Percentiles rank a stretch among this genome's conserved stretches.
These are phyloP conservation scores for Galeopterus variegatus DNA, from an alignment of 2,113 vertebrate species.

Conservation along the genomic window DNA sequence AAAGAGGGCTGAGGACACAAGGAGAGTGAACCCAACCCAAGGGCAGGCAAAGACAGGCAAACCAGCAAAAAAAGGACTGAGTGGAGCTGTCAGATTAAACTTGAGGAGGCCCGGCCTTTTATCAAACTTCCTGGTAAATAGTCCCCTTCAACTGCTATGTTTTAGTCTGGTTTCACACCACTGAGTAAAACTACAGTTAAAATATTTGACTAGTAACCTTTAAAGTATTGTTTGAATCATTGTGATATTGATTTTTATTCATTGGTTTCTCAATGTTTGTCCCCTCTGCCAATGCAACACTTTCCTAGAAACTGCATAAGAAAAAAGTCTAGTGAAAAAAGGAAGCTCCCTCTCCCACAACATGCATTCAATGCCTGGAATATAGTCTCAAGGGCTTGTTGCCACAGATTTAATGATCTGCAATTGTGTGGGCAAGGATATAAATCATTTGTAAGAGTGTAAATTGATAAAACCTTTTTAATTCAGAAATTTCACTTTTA, in stretches of 20 bases:
- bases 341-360: neutral
- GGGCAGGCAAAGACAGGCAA: neutral
- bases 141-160: neutral
- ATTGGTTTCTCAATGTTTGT: neutral
- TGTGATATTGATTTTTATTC: conserved; percentile 17
- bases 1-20: neutral
- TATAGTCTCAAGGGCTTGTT: neutral
- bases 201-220: neutral
- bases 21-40: neutral
- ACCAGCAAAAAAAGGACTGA: neutral
- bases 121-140: neutral
- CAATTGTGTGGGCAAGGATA: neutral
- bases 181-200: neutral
- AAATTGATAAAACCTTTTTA: neutral
- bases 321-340: neutral
- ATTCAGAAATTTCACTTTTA: conserved; percentile 27
- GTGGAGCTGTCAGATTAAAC: neutral
- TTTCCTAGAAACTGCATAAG: neutral
- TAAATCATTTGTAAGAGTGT: neutral
- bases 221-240: neutral
- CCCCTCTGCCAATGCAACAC: neutral
- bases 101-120: neutral
- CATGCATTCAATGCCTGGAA: neutral
- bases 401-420: neutral
- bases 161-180: neutral